phyloP scores from a whole-genome alignment of 2,113 vertebrate species.

The Atractosteus spatula region DNA sequence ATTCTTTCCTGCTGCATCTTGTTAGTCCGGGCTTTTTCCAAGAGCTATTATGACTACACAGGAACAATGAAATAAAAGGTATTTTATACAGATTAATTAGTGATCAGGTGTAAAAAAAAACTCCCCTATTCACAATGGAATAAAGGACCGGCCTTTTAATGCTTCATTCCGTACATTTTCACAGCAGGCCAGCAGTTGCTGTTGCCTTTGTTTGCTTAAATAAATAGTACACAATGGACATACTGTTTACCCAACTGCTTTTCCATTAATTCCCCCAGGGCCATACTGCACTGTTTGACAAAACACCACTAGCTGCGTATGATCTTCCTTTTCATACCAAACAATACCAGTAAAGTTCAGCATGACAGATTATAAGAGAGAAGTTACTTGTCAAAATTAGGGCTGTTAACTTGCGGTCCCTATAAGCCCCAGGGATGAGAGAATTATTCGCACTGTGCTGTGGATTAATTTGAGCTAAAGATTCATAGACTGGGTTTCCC shows the following conservation, averaged over 20 bases:
- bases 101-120: background rate
- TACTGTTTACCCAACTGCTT: slow-evolving; percentile 8
- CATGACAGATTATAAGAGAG: slow-evolving; percentile 24
- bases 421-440: slow-evolving; percentile 3
- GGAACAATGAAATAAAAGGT: background rate
- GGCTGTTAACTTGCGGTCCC: background rate
- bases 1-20: too few relatives aligned
- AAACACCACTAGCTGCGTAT: background rate
- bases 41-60: too few relatives aligned
- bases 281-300: slow-evolving; percentile 7
- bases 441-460: slow-evolving; percentile 15
- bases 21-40: too few relatives aligned
- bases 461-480: slow-evolving; percentile 32
- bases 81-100: slow-evolving; percentile 1
- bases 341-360: slow-evolving; percentile 8
- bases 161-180: background rate
- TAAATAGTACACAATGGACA: slow-evolving; percentile 7
- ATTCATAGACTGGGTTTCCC: slow-evolving; percentile 10
- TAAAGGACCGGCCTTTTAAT: background rate
- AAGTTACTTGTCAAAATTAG: slow-evolving; percentile 20
- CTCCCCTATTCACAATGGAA: background rate
- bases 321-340: slow-evolving; percentile 8
- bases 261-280: slow-evolving; percentile 4
- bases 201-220: slow-evolving; percentile 7
- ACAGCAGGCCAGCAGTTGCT: background rate